Evolutionary conservation across 2,113 vertebrate species (phyloP).

Genomic region (Vidua macroura): DNA sequence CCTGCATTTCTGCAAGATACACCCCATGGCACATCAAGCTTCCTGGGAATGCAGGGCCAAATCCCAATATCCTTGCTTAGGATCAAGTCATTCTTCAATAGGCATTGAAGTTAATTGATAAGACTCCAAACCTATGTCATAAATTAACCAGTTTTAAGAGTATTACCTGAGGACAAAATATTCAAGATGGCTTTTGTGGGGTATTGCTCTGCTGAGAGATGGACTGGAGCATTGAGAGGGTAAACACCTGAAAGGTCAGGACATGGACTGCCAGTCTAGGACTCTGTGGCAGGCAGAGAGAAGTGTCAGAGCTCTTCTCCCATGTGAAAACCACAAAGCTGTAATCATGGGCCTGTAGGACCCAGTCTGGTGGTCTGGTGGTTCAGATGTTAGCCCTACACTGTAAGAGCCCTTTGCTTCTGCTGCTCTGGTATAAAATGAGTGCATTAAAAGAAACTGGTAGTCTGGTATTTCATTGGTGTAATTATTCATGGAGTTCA

Average conservation of each 20-base stretch:
- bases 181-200: background rate
- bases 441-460: background rate
- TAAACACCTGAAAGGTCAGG: background rate
- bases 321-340: background rate
- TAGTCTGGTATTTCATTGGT: background rate
- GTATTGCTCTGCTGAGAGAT: background rate
- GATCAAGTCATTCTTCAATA: background rate
- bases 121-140: background rate
- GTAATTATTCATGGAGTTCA: background rate
- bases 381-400: background rate
- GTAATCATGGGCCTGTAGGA: background rate
- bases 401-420: background rate
- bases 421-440: background rate
- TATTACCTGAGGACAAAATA: background rate
- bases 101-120: background rate
- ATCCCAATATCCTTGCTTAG: rapidly evolving
- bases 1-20: background rate
- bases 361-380: background rate
- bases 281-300: rapidly evolving
- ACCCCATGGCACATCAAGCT: background rate
- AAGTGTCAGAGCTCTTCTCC: background rate
- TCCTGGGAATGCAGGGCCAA: background rate
- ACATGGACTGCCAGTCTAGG: background rate
- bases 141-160: background rate
- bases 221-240: background rate